Base-by-base conservation (phyloP, 2,113 vertebrate genomes). In the Barbus barbus region DNA sequence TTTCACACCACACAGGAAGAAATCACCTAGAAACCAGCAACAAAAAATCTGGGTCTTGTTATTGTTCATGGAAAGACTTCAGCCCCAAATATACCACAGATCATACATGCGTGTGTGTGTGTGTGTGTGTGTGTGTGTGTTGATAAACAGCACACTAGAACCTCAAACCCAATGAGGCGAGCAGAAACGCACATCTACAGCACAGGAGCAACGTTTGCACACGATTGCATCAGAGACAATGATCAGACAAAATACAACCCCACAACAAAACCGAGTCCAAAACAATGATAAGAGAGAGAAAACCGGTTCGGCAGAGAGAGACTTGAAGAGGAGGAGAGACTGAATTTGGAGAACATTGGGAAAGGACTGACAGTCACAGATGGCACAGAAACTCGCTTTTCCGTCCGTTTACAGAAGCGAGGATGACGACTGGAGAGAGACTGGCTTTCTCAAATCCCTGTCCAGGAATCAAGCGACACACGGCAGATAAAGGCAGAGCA, bases 291-390 rank as follows among this genome's bases (percentile, higher is more conserved):
- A n/a, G 38, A 53, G 24, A 53, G 31, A 77, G 22, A 58, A 9
- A 20, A 12, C 2, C 13, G 2, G 31, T 33, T 36, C 8, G 51
- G 12, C 20, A 56, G 53, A 56, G 9, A 44, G 41, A 41, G 8
- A 12, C 9, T n/a, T 13, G n/a, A 9, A 71, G 48, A 71, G 83
- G 81, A 77, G 24, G 58, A 82, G 87, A 67, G 84, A 84, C 26
- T 82, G 56, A 80, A 89, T 84, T 12, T n/a, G 65, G 60, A 60
- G 69, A 74, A 48, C 53, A 24, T 3, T 38, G 38, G 51, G 53
- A 9, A 78, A 78, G 51, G 31, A 78, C 75, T 78, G 53, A 78
- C 31, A n/a, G 33, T 38, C 53, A 78, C 75, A 78, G 75, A 58
- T 78, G 75, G 75, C 31, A n/a, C 38, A 41, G 38, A 9, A 41